phyloP scores from a whole-genome alignment of 1,140 invertebrate species.

The Cyrtorhinus lividipennis region DNA sequence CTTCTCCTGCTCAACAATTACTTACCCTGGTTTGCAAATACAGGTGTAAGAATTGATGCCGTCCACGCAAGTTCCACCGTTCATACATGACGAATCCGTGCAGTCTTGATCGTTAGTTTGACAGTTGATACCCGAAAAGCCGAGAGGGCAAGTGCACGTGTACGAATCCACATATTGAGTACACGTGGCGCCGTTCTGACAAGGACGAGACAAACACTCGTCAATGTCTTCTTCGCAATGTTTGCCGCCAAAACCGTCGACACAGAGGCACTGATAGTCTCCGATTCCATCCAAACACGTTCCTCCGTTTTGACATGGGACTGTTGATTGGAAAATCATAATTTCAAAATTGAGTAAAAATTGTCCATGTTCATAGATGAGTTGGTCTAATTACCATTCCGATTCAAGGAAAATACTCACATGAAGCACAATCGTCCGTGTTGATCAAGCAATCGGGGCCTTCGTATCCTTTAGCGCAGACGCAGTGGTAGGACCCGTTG shows the following conservation, averaged over 20 bases:
- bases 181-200: slow-evolving; percentile 80
- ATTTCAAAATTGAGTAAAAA: slow-evolving; percentile 2
- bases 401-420: no score
- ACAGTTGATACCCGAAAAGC: slow-evolving; percentile 86
- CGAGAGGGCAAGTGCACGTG: slow-evolving; percentile 78
- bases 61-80: slow-evolving; percentile 83
- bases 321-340: slow-evolving; percentile 37
- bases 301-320: slow-evolving; percentile 86
- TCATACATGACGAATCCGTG: slow-evolving; percentile 80
- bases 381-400: no score
- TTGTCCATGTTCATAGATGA: no score
- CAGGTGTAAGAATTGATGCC: slow-evolving; percentile 88
- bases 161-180: slow-evolving; percentile 78
- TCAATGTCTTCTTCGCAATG: slow-evolving; percentile 84
- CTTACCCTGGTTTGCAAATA: slow-evolving; percentile 59
- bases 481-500: slow-evolving; percentile 73
- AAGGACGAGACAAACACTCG: slow-evolving; percentile 72
- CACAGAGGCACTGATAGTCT: slow-evolving; percentile 78
- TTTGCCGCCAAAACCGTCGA: slow-evolving; percentile 78
- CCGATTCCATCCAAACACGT: slow-evolving; percentile 88
- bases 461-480: slow-evolving; percentile 80
- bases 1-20: no score
- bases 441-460: slow-evolving; percentile 83
- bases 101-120: slow-evolving; percentile 93
- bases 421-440: slow-evolving; percentile 84